Conservation (phyloP, 2,888 invertebrate genomes). For the Zeuzera pyrina region DNA sequence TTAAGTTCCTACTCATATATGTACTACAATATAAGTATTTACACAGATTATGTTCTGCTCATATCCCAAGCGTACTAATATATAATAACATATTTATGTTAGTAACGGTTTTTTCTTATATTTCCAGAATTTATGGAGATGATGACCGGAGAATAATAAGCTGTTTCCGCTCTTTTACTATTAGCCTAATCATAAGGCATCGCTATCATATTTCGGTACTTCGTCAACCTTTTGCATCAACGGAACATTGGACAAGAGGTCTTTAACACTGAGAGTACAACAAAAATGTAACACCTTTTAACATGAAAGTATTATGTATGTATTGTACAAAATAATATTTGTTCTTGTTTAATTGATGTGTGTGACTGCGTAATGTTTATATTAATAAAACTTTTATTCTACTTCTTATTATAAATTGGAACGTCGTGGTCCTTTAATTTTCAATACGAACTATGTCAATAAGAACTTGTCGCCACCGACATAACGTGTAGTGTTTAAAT, state of each 20-base stretch:
- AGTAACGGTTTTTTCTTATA: too few relatives aligned
- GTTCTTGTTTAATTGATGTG: constrained; percentile 63
- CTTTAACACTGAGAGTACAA: constrained; percentile 10
- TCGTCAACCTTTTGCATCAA: constrained; percentile 48
- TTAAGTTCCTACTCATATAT: too few relatives aligned
- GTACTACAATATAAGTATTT: too few relatives aligned
- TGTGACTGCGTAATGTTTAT: constrained; percentile 68
- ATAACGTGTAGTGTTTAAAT: constrained; percentile 20
- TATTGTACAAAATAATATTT: constrained; percentile 65
- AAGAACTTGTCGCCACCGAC: constrained; percentile 14
- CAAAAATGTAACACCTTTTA: constrained; percentile 4
- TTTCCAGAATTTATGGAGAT: constrained; percentile 95
- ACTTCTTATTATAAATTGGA: constrained; percentile 23
- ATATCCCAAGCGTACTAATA: too few relatives aligned
- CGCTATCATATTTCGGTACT: constrained; percentile 45
- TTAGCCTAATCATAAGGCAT: constrained; percentile 49
- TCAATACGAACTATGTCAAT: constrained; percentile 8
- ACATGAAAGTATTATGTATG: constrained; percentile 59
- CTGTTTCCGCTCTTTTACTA: constrained; percentile 42
- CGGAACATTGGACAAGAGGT: constrained; percentile 47
- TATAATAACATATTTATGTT: too few relatives aligned
- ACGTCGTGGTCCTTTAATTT: constrained; percentile 6
- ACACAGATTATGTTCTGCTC: too few relatives aligned
- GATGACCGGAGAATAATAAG: constrained; percentile 96
- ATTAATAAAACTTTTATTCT: constrained; percentile 70